Conservation (phyloP, 2,797 vertebrate genomes). For the Alosa sapidissima region DNA sequence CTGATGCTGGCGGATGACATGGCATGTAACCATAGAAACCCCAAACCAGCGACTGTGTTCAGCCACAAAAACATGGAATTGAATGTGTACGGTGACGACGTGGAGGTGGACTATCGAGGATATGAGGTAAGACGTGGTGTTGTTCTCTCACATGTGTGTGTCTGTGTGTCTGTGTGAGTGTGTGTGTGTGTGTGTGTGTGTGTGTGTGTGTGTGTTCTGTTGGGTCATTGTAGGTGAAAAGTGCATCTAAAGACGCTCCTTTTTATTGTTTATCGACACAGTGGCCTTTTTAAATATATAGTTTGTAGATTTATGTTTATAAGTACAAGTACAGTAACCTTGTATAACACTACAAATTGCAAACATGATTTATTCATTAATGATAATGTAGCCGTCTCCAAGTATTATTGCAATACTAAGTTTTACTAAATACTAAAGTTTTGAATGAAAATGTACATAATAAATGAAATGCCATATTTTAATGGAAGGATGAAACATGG, state of each 20-base stretch:
- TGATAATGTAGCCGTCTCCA: background rate
- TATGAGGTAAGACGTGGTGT: constrained; percentile 82
- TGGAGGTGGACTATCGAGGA: constrained; percentile 97
- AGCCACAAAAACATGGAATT: constrained; percentile 99
- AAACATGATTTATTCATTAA: background rate
- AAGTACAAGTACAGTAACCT: background rate
- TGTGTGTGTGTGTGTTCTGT: background rate
- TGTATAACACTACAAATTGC: too few species aligned
- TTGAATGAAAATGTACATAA: background rate
- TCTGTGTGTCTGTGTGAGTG: background rate
- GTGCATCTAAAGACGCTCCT: background rate
- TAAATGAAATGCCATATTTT: background rate
- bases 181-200: too few species aligned
- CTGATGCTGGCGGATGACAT: constrained; percentile 98
- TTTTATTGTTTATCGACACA: background rate
- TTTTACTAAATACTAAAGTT: too few species aligned
- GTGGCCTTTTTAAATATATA: background rate
- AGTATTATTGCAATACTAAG: background rate
- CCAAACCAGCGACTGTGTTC: constrained; percentile 95
- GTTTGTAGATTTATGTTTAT: background rate
- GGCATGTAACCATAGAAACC: constrained; percentile 97
- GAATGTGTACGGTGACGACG: constrained; percentile 96
- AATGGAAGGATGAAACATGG: background rate
- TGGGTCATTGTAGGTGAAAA: background rate
- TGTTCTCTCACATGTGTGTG: background rate